These are phyloP conservation scores for Frankliniella fusca DNA, from an alignment of 2,888 invertebrate genomes.

Conservation along the genomic window DNA sequence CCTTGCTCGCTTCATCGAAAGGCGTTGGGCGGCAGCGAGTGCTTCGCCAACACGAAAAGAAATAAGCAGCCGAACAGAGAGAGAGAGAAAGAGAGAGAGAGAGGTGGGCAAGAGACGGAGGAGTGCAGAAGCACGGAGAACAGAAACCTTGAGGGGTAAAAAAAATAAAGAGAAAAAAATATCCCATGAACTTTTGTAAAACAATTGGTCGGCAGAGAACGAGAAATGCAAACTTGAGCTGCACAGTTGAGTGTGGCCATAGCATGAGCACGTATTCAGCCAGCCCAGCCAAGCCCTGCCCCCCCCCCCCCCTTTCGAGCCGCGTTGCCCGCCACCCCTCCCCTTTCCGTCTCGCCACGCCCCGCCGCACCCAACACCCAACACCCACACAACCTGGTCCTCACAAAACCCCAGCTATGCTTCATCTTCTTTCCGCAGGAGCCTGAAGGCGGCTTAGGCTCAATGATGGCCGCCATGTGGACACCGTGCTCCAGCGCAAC, in stretches of 20 bases:
- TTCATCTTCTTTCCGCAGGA: too few species aligned
- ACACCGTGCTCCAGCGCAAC: too few species aligned
- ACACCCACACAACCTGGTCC: not conserved
- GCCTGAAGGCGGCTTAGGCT: too few species aligned
- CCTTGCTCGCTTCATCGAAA: slow-evolving; percentile 10
- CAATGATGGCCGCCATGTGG: too few species aligned
- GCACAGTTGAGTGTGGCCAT: not conserved
- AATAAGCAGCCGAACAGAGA: not conserved
- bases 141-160: not conserved
- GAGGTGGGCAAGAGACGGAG: not conserved
- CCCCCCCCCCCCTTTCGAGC: too few species aligned
- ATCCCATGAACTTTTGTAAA: slow-evolving; percentile 16
- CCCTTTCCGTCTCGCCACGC: not conserved
- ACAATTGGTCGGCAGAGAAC: slow-evolving; percentile 14
- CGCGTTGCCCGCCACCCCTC: not conserved
- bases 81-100: not conserved
- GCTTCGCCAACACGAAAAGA: not conserved
- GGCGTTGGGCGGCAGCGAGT: not conserved
- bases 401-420: too few species aligned
- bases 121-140: not conserved
- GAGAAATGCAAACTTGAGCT: slow-evolving; percentile 5
- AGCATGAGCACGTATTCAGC: not conserved
- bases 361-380: not conserved
- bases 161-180: not conserved
- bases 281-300: not conserved